These are phyloP conservation scores for Steinernema carpocapsae DNA, from an alignment of 2,888 invertebrate genomes.

Conservation along the genomic window DNA sequence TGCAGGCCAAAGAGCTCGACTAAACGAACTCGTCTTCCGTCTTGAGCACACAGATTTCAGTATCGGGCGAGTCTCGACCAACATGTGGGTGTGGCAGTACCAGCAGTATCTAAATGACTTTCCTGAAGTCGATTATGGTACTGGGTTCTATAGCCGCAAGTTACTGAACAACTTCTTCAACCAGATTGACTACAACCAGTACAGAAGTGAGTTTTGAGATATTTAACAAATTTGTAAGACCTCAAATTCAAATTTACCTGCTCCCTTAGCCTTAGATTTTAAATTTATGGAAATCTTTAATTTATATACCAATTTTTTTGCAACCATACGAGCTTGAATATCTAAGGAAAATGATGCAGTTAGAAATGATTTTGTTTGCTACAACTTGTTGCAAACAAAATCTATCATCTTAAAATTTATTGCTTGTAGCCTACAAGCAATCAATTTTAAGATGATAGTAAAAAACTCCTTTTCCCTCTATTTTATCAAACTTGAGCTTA, in stretches of 20 bases:
- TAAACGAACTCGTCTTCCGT: constrained; percentile 66
- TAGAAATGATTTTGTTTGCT: no score
- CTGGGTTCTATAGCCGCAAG: constrained; percentile 65
- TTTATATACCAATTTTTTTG: no score
- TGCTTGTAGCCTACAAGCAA: neutral
- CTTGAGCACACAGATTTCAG: constrained; percentile 65
- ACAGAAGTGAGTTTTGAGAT: constrained; percentile 55
- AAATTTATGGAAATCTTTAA: no score
- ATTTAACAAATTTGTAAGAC: no score
- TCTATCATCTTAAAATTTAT: neutral
- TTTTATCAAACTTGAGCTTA: no score
- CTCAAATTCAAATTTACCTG: neutral
- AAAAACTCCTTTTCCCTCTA: neutral
- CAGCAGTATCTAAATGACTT: constrained; percentile 67
- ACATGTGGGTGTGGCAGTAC: constrained; percentile 67
- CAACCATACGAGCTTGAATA: no score
- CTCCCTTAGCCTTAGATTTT: neutral
- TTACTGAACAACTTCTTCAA: constrained; percentile 64
- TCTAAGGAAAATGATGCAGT: no score
- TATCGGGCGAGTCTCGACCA: constrained; percentile 64
- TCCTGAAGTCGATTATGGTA: constrained; percentile 62
- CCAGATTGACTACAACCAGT: constrained; percentile 66
- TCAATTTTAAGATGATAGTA: neutral
- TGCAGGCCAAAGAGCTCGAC: constrained; percentile 51
- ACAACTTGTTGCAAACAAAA: no score